Percentiles rank a stretch among this genome's conserved stretches.
phyloP scores from a whole-genome alignment of 2,888 invertebrate genomes.

The Melinopterus prodromus region DNA sequence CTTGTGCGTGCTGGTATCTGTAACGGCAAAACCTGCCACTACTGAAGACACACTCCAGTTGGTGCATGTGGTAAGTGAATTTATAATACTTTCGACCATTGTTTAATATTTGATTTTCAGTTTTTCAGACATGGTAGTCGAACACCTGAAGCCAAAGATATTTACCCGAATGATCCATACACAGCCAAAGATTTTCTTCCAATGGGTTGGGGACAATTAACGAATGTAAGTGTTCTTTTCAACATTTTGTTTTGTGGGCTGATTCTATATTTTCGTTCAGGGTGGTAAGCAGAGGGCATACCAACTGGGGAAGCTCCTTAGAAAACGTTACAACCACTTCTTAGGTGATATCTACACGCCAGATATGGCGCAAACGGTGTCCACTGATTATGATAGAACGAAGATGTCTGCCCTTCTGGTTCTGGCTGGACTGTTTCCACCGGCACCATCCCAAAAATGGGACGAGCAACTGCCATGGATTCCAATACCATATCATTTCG shows the following conservation, averaged over 20 bases:
- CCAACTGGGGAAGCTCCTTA: constrained; percentile 58
- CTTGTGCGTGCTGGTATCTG: background rate
- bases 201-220: constrained; percentile 81
- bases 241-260: background rate
- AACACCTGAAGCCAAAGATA: constrained; percentile 70
- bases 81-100: background rate
- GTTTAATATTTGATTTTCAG: constrained; percentile 59
- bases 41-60: constrained; percentile 30
- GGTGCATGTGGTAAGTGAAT: constrained; percentile 35
- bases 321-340: constrained; percentile 57
- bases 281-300: constrained; percentile 58
- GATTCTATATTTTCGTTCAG: constrained; percentile 50
- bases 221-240: constrained; percentile 67
- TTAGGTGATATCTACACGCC: constrained; percentile 58
- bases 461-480: constrained; percentile 64
- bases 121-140: constrained; percentile 82
- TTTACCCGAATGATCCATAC: constrained; percentile 78
- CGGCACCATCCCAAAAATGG: constrained; percentile 62
- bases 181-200: constrained; percentile 71
- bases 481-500: constrained; percentile 64
- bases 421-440: constrained; percentile 74
- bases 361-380: constrained; percentile 63
- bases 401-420: constrained; percentile 77
- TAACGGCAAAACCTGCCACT: background rate
- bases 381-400: constrained; percentile 77